Conservation (phyloP, 23 tunicate species). For the Styela clava region DNA sequence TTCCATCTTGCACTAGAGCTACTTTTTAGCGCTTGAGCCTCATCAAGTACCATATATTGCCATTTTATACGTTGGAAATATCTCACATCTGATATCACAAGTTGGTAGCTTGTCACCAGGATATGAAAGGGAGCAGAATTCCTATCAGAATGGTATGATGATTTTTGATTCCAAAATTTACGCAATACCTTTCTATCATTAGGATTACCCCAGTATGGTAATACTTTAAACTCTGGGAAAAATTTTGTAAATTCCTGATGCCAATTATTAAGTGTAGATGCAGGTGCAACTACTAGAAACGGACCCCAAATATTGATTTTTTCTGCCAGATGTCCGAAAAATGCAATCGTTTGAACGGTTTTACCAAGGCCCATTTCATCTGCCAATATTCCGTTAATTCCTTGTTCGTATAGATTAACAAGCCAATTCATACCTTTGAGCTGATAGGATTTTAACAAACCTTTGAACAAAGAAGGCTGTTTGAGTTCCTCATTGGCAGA, state of each 20-base stretch:
- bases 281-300: slow-evolving; percentile 78
- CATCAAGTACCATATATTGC: slow-evolving; percentile 80
- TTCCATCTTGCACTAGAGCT: slow-evolving; percentile 67
- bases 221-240: slow-evolving; percentile 58
- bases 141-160: slow-evolving; percentile 22
- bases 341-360: slow-evolving; percentile 83
- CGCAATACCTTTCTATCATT: slow-evolving; percentile 64
- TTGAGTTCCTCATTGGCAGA: neutral
- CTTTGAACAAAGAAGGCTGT: slow-evolving; percentile 50
- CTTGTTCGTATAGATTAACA: slow-evolving; percentile 53
- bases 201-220: slow-evolving; percentile 86
- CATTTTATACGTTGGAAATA: slow-evolving; percentile 78
- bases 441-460: slow-evolving; percentile 61
- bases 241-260: slow-evolving; percentile 83
- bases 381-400: slow-evolving; percentile 76
- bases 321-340: slow-evolving; percentile 64
- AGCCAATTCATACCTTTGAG: slow-evolving; percentile 67
- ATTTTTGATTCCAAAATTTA: slow-evolving; percentile 64
- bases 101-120: slow-evolving; percentile 72
- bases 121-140: slow-evolving; percentile 63
- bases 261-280: slow-evolving; percentile 86
- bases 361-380: slow-evolving; percentile 92
- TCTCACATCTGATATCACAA: slow-evolving; percentile 68
- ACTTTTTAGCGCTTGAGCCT: slow-evolving; percentile 86
- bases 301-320: slow-evolving; percentile 82